Conservation (phyloP, 1,140 invertebrate species). For the Drosophila bifasciata region DNA sequence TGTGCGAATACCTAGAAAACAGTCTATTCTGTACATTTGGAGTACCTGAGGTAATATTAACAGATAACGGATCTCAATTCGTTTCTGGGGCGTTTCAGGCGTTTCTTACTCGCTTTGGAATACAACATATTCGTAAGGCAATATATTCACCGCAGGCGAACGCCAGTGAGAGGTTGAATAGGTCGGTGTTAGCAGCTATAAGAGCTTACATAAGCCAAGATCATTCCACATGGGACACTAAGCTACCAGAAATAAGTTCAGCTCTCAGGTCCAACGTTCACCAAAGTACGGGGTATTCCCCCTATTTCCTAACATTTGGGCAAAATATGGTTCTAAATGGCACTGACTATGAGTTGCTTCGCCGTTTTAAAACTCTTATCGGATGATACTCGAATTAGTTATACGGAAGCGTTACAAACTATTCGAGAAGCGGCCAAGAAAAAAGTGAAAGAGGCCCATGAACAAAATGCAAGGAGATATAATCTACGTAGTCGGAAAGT, state of each 20-base stretch:
- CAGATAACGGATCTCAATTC: slow-evolving; percentile 3
- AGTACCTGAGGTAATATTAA: slow-evolving; percentile 1
- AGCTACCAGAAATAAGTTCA: slow-evolving; percentile 18
- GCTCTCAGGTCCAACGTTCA: slow-evolving; percentile 13
- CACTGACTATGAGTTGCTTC: slow-evolving; percentile 14
- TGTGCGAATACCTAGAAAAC: slow-evolving; percentile 10
- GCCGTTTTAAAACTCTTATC: slow-evolving; percentile 12
- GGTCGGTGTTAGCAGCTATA: slow-evolving; percentile 9
- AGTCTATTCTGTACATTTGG: slow-evolving; percentile 13
- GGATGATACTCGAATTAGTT: slow-evolving; percentile 2
- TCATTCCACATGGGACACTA: slow-evolving; percentile 8
- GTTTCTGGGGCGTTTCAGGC: neutral
- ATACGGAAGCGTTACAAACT: slow-evolving; percentile 1
- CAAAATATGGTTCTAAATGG: slow-evolving; percentile 38
- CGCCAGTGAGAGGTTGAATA: slow-evolving; percentile 18
- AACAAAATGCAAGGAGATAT: too few relatives aligned
- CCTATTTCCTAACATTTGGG: slow-evolving; percentile 21
- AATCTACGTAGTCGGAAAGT: too few relatives aligned
- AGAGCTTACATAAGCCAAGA: slow-evolving; percentile 21
- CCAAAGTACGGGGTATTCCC: slow-evolving; percentile 15
- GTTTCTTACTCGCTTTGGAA: slow-evolving; percentile 11
- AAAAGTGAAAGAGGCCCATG: too few relatives aligned
- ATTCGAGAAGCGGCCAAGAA: too few relatives aligned
- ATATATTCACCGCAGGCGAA: slow-evolving; percentile 30
- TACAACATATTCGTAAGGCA: slow-evolving; percentile 4